Evolutionary conservation across 2,797 vertebrate genomes (phyloP), one percentile per base, ranked within the genome.

Genomic region (Lepilemur septentrionalis): DNA sequence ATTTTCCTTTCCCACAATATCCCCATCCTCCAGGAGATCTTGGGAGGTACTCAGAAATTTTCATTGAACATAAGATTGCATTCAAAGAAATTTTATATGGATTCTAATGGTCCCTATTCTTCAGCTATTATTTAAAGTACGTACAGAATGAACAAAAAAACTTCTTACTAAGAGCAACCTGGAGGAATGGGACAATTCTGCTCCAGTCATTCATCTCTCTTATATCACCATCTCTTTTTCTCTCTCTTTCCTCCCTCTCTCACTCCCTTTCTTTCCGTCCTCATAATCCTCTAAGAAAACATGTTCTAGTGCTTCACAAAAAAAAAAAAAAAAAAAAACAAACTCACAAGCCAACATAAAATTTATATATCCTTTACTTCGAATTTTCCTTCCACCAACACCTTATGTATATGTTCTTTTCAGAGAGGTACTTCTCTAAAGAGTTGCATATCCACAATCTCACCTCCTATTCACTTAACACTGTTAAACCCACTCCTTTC

Each of bases 291-390:
- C 25, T 86, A 61, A 61, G 55, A 78, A 50, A 59, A 3, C 25
- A 48, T 35, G 7, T 18, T 59, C 32, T 35, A 57, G 5, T 55
- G 35, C 5, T 11, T 78, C 18, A 41, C 2, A 52, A 65, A n/a
- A 84, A 93, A 25, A 65, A n/a, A 84, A 93, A 25, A 65, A n/a
- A 84, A 93, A 25, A 65, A n/a, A 84, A 93, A 25, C 32, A 72
- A 76, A 67, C 4, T 2, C 7, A 48, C 5, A 65, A 55, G 32
- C 1, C 18, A 43, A 46, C 30, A 20, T 13, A 69, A 65, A 76
- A 35, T 32, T n/a, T 12, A 32, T 25, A 7, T 22, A 1, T 57
- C 1, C 1, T 79, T 89, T 67, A 18, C 2, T 43, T 67, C 20
- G 41, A 83, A 18, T 32, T 65, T 83, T 55, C 18, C 50, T 89